A percentile compares a stretch with the other conserved stretches of the same genome.
These are phyloP conservation scores for Hyalella azteca DNA, from an alignment of 2,888 invertebrate species.

Conservation along the genomic window DNA sequence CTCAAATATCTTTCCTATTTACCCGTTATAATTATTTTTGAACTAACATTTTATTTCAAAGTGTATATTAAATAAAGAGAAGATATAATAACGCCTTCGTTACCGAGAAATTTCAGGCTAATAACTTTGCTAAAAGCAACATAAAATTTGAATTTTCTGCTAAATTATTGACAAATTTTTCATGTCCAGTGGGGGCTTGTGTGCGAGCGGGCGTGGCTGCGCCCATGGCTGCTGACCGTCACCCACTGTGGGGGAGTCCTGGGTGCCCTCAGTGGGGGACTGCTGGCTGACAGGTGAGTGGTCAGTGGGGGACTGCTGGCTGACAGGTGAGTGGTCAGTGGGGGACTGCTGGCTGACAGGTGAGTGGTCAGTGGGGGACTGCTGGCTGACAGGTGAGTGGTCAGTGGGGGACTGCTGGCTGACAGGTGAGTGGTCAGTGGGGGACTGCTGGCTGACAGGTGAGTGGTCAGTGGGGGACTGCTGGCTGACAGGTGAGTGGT, in stretches of 20 bases:
- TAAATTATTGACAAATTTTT: background rate
- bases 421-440: constrained; percentile 55
- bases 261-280: constrained; percentile 64
- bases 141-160: no score
- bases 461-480: background rate
- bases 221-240: constrained; percentile 62
- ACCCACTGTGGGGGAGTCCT: constrained; percentile 64
- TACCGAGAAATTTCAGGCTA: no score
- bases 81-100: no score
- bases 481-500: background rate
- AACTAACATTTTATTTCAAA: no score
- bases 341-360: background rate
- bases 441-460: constrained; percentile 63
- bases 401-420: background rate
- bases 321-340: no score
- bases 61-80: no score
- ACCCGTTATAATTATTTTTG: no score
- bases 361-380: constrained; percentile 61
- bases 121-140: no score
- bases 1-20: no score
- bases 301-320: background rate
- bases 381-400: constrained; percentile 62
- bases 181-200: constrained; percentile 63
- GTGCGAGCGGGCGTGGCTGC: constrained; percentile 63
- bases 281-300: constrained; percentile 62